These are phyloP conservation scores for Asarcornis scutulata DNA, from an alignment of 2,113 vertebrate species.

Conservation along the genomic window DNA sequence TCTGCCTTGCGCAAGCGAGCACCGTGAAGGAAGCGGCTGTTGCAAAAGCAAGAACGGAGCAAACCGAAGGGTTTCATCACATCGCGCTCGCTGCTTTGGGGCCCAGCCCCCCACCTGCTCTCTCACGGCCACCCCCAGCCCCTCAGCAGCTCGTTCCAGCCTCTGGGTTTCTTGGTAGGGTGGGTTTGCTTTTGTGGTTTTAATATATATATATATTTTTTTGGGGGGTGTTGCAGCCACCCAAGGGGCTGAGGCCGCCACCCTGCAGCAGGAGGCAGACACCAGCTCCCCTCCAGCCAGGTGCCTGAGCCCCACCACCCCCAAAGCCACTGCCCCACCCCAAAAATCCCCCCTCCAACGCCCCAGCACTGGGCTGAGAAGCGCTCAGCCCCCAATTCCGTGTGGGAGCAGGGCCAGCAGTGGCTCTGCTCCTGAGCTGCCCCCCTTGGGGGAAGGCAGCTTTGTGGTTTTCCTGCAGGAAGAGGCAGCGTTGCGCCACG, in stretches of 20 bases:
- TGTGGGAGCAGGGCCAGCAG: not conserved
- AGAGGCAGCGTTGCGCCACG: not conserved
- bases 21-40: not conserved
- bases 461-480: not conserved
- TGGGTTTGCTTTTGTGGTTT: no score
- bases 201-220: no score
- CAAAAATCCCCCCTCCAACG: not conserved
- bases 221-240: no score
- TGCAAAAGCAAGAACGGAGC: not conserved
- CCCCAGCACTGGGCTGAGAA: not conserved
- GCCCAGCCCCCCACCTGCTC: rapidly evolving
- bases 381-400: not conserved
- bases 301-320: rapidly evolving
- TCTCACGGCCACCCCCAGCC: rapidly evolving
- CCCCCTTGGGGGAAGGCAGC: no score
- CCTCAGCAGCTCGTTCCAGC: not conserved
- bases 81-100: rapidly evolving
- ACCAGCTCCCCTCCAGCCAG: not conserved
- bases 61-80: not conserved
- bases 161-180: no score
- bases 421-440: no score
- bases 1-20: not conserved
- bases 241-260: not conserved
- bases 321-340: not conserved
- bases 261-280: not conserved